These are phyloP conservation scores for Itoplectis maculator DNA, from an alignment of 2,888 invertebrate species.

Conservation along the genomic window DNA sequence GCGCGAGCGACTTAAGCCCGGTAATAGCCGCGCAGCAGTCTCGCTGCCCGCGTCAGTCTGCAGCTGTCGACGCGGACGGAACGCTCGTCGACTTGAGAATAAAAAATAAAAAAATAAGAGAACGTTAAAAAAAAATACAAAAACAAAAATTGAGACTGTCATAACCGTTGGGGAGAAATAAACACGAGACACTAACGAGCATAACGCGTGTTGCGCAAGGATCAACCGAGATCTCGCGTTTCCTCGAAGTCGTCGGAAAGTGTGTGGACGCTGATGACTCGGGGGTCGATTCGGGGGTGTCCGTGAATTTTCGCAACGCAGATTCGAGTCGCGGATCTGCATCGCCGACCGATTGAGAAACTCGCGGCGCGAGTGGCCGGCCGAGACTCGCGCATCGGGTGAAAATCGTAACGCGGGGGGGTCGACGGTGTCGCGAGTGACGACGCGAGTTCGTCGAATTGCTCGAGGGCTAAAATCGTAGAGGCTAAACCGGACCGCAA, in stretches of 20 bases:
- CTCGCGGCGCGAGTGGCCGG: not conserved
- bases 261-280: constrained; percentile 14
- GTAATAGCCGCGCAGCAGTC: constrained; percentile 79
- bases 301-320: not conserved
- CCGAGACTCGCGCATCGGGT: not conserved
- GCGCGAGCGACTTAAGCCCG: constrained; percentile 68
- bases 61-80: constrained; percentile 70
- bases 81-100: constrained; percentile 3
- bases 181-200: too few relatives aligned
- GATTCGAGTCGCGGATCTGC: not conserved
- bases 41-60: constrained; percentile 74
- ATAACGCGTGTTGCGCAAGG: too few relatives aligned
- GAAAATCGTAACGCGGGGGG: not conserved
- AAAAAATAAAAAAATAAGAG: constrained; percentile 32
- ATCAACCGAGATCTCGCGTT: too few relatives aligned
- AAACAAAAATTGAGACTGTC: too few relatives aligned
- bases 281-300: constrained; percentile 1
- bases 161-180: too few relatives aligned
- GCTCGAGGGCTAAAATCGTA: not conserved
- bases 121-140: constrained; percentile 27
- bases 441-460: not conserved
- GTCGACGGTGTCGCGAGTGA: not conserved
- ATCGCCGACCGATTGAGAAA: not conserved
- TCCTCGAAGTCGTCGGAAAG: too few relatives aligned
- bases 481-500: constrained; percentile 26